These are phyloP conservation scores for Channa maculata DNA, from an alignment of 2,113 vertebrate species.

Conservation along the genomic window DNA sequence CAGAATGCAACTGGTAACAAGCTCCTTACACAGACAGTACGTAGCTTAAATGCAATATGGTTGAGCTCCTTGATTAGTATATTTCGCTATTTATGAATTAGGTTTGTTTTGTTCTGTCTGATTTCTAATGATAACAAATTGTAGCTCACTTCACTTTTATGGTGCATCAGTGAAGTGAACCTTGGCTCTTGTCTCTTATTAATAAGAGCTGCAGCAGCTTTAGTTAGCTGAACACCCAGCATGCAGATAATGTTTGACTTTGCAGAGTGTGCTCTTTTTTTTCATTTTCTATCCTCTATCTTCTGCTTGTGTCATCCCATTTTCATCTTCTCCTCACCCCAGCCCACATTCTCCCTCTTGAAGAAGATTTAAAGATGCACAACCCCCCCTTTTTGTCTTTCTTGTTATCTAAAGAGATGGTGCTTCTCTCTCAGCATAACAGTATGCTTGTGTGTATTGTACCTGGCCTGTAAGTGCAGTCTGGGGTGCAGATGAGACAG, in stretches of 20 bases:
- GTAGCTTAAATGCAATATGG: too few species aligned
- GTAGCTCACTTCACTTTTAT: neutral
- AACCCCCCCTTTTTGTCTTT: neutral
- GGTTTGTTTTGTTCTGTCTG: too few species aligned
- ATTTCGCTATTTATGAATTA: too few species aligned
- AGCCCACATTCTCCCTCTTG: neutral
- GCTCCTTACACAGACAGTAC: too few species aligned
- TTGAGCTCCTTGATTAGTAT: too few species aligned
- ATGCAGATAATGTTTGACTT: neutral
- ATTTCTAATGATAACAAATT: neutral
- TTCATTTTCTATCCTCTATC: neutral
- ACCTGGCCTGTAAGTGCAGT: neutral
- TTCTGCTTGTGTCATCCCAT: neutral
- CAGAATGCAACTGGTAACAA: too few species aligned
- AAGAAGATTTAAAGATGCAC: slow-evolving; percentile 22
- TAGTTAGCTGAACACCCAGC: neutral
- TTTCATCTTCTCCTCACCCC: neutral
- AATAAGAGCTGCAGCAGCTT: neutral
- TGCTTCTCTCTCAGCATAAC: neutral
- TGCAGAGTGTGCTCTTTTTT: neutral
- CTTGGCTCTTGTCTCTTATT: neutral
- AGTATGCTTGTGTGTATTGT: neutral
- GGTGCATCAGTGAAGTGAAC: slow-evolving; percentile 9
- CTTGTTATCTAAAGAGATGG: neutral
- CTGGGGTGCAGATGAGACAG: neutral